phyloP scores from a whole-genome alignment of 2,113 vertebrate species.

The Hydropotes inermis region DNA sequence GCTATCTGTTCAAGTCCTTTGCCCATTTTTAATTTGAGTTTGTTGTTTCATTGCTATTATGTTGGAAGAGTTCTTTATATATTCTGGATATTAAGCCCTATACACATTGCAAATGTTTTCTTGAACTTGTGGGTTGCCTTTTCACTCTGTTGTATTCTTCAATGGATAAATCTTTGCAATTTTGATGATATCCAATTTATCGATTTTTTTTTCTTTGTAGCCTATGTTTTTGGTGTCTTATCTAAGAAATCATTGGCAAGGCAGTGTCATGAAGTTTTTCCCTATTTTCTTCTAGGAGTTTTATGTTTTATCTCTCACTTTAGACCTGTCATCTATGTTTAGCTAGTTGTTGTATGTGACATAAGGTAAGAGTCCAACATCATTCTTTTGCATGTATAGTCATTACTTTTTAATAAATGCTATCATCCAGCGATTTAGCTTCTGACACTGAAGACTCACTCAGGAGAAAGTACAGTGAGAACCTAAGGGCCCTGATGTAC shows the following conservation, averaged over 20 bases:
- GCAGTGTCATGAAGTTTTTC: background rate
- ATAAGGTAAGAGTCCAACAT: background rate
- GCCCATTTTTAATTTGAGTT: background rate
- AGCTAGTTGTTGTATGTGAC: background rate
- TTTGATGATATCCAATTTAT: background rate
- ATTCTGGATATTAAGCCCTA: background rate
- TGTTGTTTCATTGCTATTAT: background rate
- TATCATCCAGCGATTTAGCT: background rate
- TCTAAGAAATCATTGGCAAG: background rate
- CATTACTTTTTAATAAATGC: background rate
- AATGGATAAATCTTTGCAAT: background rate
- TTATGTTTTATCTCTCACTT: background rate
- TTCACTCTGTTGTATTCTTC: background rate
- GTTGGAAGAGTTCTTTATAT: background rate
- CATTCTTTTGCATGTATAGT: background rate
- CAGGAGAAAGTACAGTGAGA: background rate
- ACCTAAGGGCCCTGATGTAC: background rate
- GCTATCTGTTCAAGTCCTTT: background rate
- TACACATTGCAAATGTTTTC: background rate
- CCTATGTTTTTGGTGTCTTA: background rate
- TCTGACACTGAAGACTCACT: background rate
- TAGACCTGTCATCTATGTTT: background rate
- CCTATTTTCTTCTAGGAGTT: background rate
- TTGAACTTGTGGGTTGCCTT: background rate
- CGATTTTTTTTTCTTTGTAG: background rate